Conservation (phyloP, 2,888 invertebrate species). For the Amiota communis region DNA sequence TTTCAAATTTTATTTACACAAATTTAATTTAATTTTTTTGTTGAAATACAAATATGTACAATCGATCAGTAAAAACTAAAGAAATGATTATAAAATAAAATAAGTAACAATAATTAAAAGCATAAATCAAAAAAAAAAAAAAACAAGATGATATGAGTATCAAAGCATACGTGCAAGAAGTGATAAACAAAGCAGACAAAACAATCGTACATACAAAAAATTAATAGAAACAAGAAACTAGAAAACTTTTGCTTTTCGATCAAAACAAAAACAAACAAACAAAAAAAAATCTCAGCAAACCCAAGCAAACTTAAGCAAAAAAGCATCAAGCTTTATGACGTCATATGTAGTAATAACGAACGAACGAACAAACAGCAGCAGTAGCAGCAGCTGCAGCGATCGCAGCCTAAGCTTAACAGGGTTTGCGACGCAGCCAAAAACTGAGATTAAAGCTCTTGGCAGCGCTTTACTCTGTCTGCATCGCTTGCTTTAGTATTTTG, state of each 20-base stretch:
- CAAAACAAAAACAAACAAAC: slow-evolving; percentile 9
- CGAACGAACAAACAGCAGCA: slow-evolving; percentile 42
- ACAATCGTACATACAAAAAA: slow-evolving; percentile 23
- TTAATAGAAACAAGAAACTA: slow-evolving; percentile 24
- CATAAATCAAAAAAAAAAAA: too few species aligned
- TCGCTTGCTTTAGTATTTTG: background rate
- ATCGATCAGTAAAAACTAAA: too few species aligned
- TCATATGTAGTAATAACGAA: slow-evolving; percentile 40
- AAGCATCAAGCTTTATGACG: slow-evolving; percentile 53
- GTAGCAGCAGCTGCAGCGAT: slow-evolving; percentile 38
- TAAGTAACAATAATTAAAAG: too few species aligned
- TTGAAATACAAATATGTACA: too few species aligned
- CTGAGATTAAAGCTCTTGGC: slow-evolving; percentile 1
- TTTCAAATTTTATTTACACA: too few species aligned
- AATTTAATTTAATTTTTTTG: too few species aligned
- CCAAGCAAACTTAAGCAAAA: slow-evolving; percentile 22
- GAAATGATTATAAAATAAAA: too few species aligned
- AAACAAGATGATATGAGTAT: too few species aligned
- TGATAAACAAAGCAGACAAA: background rate
- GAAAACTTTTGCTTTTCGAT: slow-evolving; percentile 40
- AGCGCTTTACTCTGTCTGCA: background rate
- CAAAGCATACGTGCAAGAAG: too few species aligned
- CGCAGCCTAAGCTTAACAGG: slow-evolving; percentile 20
- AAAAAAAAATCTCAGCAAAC: slow-evolving; percentile 33
- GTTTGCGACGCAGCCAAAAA: slow-evolving; percentile 25